These are phyloP conservation scores for Bubalus kerabau DNA, from an alignment of 2,113 vertebrate species.

Conservation along the genomic window DNA sequence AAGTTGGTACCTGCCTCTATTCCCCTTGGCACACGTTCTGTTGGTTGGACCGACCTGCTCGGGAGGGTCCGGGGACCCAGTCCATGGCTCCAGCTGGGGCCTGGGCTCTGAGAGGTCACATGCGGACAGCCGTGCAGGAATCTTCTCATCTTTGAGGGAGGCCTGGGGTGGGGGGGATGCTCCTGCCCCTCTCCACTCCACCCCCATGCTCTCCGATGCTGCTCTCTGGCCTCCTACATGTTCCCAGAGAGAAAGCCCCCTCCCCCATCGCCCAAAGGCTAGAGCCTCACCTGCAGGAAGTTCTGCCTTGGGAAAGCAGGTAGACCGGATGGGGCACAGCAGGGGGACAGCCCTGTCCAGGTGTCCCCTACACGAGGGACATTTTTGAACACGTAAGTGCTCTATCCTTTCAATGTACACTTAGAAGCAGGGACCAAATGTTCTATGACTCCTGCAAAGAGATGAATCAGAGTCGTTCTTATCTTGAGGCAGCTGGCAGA, in stretches of 20 bases:
- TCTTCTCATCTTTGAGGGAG: neutral
- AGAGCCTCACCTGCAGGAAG: neutral
- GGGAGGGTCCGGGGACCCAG: neutral
- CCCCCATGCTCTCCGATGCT: neutral
- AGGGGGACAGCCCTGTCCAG: neutral
- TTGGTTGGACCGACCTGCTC: neutral
- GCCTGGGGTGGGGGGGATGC: rapidly evolving
- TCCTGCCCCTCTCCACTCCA: rapidly evolving
- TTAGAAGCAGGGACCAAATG: neutral
- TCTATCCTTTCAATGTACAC: neutral
- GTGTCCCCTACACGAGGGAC: neutral
- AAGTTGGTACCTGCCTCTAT: neutral
- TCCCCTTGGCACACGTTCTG: neutral
- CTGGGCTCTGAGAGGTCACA: rapidly evolving
- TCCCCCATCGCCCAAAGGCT: neutral
- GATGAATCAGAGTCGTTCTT: neutral
- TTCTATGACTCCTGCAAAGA: neutral
- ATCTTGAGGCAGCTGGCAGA: neutral
- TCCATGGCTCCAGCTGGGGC: neutral
- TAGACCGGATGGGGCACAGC: rapidly evolving
- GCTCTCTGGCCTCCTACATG: no score
- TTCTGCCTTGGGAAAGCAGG: neutral
- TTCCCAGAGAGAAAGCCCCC: neutral
- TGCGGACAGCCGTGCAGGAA: neutral
- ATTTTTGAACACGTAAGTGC: neutral